Evolutionary conservation across 37 sponge, comb jelly and placozoan species (phyloP).

Genomic region (Geodia barretti): DNA sequence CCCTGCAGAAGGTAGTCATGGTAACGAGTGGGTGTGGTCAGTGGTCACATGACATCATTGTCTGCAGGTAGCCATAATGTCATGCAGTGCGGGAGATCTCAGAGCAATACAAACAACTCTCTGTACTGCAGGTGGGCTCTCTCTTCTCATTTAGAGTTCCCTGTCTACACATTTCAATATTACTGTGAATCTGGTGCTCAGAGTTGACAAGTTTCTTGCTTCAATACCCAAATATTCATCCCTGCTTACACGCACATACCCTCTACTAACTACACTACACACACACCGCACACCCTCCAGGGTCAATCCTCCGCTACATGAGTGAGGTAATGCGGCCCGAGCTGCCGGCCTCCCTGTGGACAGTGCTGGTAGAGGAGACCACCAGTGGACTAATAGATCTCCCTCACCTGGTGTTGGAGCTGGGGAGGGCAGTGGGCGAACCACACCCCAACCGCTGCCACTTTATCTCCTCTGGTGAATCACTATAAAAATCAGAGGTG

Average conservation of each 20-base stretch:
- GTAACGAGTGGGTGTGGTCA: not conserved
- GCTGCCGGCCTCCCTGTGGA: not conserved
- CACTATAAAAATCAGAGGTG: no score
- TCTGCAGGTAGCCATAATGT: constrained; percentile 48
- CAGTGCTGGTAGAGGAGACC: constrained; percentile 6
- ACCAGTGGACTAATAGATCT: not conserved
- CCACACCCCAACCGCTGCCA: not conserved
- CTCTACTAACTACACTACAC: no score
- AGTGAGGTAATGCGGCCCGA: not conserved
- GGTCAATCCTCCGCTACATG: constrained; percentile 1
- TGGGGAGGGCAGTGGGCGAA: constrained; percentile 35
- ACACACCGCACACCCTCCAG: not conserved
- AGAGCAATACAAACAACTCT: constrained; percentile 49
- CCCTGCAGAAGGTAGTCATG: constrained; percentile 65
- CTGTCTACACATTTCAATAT: no score
- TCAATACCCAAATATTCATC: no score
- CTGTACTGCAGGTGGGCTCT: constrained; percentile 13
- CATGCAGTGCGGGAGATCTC: constrained; percentile 36
- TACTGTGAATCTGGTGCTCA: no score
- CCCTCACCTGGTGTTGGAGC: constrained; percentile 32
- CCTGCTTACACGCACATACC: no score
- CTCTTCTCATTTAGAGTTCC: no score
- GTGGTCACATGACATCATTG: not conserved
- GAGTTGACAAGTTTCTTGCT: no score
- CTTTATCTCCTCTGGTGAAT: not conserved